These are phyloP conservation scores for Carpatolechia fugitivella DNA, from an alignment of 2,888 invertebrate species.

Conservation along the genomic window DNA sequence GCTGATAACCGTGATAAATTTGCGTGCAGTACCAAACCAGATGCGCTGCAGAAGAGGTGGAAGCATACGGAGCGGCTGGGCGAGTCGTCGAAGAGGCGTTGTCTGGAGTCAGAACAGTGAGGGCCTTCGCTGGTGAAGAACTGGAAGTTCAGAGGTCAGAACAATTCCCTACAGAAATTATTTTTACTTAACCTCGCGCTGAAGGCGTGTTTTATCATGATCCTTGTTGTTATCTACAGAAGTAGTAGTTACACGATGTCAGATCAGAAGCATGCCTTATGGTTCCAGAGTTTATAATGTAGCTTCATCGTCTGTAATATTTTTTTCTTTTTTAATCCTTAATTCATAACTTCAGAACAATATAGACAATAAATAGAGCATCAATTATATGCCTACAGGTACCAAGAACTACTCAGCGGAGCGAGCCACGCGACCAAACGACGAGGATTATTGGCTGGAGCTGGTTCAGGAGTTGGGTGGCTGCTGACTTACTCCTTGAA, in stretches of 20 bases:
- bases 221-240: too few relatives aligned
- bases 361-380: too few relatives aligned
- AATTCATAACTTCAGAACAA: too few relatives aligned
- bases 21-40: conserved; percentile 78
- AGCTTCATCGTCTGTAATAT: too few relatives aligned
- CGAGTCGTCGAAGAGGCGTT: conserved; percentile 87
- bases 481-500: conserved; percentile 86
- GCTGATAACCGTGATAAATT: neutral
- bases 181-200: too few relatives aligned
- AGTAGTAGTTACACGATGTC: too few relatives aligned
- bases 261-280: too few relatives aligned
- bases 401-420: conserved; percentile 66
- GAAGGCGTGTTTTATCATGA: too few relatives aligned
- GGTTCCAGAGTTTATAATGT: too few relatives aligned
- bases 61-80: conserved; percentile 86
- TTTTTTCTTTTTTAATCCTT: too few relatives aligned
- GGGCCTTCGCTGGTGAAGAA: conserved; percentile 79
- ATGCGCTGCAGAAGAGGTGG: conserved; percentile 79
- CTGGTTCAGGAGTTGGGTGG: conserved; percentile 86
- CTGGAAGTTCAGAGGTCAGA: conserved; percentile 74
- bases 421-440: conserved; percentile 78
- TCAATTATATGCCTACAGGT: too few relatives aligned
- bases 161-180: too few relatives aligned
- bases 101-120: conserved; percentile 73
- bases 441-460: conserved; percentile 82